These are phyloP conservation scores for Mythimna vitellina DNA, from an alignment of 2,888 invertebrate species.

Conservation along the genomic window DNA sequence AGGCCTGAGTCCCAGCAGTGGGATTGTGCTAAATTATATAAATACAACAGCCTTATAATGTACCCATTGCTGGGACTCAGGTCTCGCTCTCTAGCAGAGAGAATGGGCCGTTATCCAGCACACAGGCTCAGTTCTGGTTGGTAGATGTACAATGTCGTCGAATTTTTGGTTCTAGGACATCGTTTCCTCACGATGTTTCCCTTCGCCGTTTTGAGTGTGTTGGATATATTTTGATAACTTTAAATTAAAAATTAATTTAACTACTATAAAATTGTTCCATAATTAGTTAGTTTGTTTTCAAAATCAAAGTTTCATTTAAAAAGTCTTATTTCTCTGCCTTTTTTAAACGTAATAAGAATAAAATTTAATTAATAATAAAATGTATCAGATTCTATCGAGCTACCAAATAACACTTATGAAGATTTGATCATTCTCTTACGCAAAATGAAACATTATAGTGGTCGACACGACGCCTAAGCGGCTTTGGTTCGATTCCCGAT, in stretches of 20 bases:
- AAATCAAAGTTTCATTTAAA: background rate
- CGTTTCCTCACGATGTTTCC: constrained; percentile 6
- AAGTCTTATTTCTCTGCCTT: constrained; percentile 25
- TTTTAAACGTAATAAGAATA: constrained; percentile 40
- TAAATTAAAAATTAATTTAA: background rate
- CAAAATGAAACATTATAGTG: background rate
- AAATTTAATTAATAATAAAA: constrained; percentile 18
- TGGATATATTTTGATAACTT: constrained; percentile 14
- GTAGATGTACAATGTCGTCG: too few relatives aligned
- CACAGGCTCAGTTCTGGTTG: too few relatives aligned
- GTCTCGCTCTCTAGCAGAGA: too few relatives aligned
- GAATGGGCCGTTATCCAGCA: too few relatives aligned
- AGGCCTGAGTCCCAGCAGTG: too few relatives aligned
- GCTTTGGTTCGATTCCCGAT: background rate
- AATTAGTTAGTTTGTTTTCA: background rate
- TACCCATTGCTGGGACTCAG: too few relatives aligned
- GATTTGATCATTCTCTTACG: constrained; percentile 17
- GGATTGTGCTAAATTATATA: too few relatives aligned
- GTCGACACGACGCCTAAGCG: background rate
- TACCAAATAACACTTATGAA: constrained; percentile 44
- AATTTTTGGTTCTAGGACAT: too few relatives aligned
- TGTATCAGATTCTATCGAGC: constrained; percentile 12
- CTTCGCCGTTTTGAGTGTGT: background rate
- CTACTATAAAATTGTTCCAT: background rate
- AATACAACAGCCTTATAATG: background rate